Base-by-base conservation (phyloP, 2,113 vertebrate genomes). In the Pelmatolapia mariae region DNA sequence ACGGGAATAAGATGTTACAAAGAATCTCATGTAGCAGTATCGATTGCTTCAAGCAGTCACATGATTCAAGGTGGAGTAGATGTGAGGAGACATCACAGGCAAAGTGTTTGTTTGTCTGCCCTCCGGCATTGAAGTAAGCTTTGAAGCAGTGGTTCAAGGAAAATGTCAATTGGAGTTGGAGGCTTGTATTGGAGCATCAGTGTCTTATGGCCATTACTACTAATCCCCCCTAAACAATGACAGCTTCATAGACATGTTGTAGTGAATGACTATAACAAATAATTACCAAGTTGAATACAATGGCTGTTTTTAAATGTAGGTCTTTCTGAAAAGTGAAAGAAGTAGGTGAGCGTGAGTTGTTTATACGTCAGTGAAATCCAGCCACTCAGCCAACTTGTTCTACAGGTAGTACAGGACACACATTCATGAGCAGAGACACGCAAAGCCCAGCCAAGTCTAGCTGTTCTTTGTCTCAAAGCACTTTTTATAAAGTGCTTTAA, bases 81-180 rank as follows among this genome's bases (percentile, higher is more conserved):
- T 0, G 7, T 29, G 56, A 29, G 24, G 54, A 57, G 54, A 57
- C 4, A 5, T 57, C 12, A 57, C 3, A 0, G 12, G 24, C 24
- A 7, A 57, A 0, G 24, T 57, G 54, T 3, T 29, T 59, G 26
- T 31, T 10, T 0, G 56, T 31, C 26, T 18, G 56, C 56, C 8
- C 13, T n/a, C 26, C 2, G 0, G 56, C 26, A 16, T 59, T 0
- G 0, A 59, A 59, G 13, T 2, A 59, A 59, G 26, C 56, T 59
- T 59, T 59, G 56, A 31, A 6, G 56, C 8, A 18, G 15, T 31
- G 56, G 15, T 59, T 59, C 3, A 31, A 31, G 26, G 8, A 59
- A 59, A 31, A 31, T 18, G 0, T 2, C 0, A 59, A 10, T 6
- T 59, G 5, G 15, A 59, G 56, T 31, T 59, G 56, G 56, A 59